Base-by-base conservation (phyloP, 2,888 invertebrate genomes). In the Plusia festucae region DNA sequence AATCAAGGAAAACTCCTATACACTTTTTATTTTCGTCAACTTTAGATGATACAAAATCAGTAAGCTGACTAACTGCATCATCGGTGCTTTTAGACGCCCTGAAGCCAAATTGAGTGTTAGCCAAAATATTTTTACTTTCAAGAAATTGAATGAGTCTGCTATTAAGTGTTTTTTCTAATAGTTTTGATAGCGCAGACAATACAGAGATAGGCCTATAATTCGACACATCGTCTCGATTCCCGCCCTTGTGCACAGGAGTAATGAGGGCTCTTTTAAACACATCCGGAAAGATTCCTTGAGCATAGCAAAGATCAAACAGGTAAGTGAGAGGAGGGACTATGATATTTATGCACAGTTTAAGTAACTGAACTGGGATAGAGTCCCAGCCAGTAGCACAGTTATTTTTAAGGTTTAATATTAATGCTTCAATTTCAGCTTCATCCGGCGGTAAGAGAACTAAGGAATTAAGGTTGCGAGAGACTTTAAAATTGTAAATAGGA, bases 171-270 rank as follows among this genome's bases (percentile, higher is more conserved):
- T 49, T 56, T 56, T 56, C 56, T 56, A 56, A 56, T 44, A 56
- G 57, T 53, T n/a, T 53, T 32, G 20, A 68, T 7, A 27, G 27
- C 27, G 27, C 27, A 27, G 27, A 27, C 8, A 27, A 53, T 16
- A 71, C 49, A 13, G 65, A 63, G 11, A 72, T 72, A 18, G 72
- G 72, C 40, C 72, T 40, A 30, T 64, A 72, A 44, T 72, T 72
- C 34, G 34, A 61, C 13, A 64, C 44, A 32, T 63, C 27, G 13
- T 61, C 51, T 53, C 53, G 55, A 34, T 58, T 53, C 40, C 72
- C 72, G 15, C 54, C 52, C 63, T 72, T 72, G 60, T 68, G 55
- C 6, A 72, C 58, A 20, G 72, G 72, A n/a, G 58, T 57, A 22
- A 72, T 55, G n/a, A 66, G 46, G 3, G 66, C 44, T 34, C 58